Conservation (phyloP, 2,888 invertebrate species). For the Pterobdella sp. region DNA sequence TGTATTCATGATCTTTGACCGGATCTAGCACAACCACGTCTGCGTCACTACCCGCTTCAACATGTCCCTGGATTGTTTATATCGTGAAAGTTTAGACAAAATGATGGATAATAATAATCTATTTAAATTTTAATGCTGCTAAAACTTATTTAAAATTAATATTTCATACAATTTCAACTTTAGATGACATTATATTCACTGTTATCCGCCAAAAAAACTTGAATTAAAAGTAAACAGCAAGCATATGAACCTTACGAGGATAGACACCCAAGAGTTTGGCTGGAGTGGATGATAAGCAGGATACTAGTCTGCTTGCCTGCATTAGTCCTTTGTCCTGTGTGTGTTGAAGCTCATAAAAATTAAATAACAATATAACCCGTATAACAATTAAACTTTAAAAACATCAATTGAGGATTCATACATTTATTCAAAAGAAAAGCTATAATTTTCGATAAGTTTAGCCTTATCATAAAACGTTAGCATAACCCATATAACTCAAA, state of each 20-base stretch:
- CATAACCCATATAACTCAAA: neutral
- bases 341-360: neutral
- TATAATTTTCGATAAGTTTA: no score
- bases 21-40: slow-evolving; percentile 96
- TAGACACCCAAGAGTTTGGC: slow-evolving; percentile 25
- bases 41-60: slow-evolving; percentile 86
- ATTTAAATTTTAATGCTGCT: no score
- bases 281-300: slow-evolving; percentile 13
- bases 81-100: slow-evolving; percentile 11
- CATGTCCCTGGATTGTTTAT: slow-evolving; percentile 62
- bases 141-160: no score
- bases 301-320: slow-evolving; percentile 12
- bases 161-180: no score
- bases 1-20: slow-evolving; percentile 80
- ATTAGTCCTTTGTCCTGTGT: slow-evolving; percentile 2
- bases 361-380: neutral
- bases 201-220: neutral
- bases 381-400: neutral
- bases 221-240: neutral
- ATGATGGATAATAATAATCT: neutral
- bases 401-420: neutral
- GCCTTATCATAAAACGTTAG: neutral
- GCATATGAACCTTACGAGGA: slow-evolving; percentile 15
- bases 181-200: neutral
- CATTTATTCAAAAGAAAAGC: no score